Percentiles rank a stretch among this genome's conserved stretches.
phyloP scores from a whole-genome alignment of 2,888 invertebrate species.

The Eumerus sabulonum region DNA sequence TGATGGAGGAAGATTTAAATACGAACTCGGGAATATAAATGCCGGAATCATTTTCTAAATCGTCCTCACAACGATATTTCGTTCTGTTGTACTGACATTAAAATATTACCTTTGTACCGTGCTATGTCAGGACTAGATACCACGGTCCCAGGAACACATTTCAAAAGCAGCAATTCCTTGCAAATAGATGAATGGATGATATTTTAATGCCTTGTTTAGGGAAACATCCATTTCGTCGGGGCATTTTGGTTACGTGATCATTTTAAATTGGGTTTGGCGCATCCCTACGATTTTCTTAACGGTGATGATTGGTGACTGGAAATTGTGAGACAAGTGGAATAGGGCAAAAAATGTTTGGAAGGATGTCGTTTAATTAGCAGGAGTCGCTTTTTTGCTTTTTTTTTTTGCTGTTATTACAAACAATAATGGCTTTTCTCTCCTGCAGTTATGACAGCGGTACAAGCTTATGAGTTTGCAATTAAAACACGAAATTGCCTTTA shows the following conservation, averaged over 20 bases:
- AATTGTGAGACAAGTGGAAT: slow-evolving; percentile 29
- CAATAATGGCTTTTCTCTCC: slow-evolving; percentile 6
- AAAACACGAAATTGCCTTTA: slow-evolving; percentile 19
- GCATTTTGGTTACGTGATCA: slow-evolving; percentile 22
- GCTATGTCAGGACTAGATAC: neutral
- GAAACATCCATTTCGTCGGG: slow-evolving; percentile 34
- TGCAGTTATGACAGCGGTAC: too few species aligned
- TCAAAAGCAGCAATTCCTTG: slow-evolving; percentile 27
- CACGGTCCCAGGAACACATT: slow-evolving; percentile 20
- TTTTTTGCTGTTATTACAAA: slow-evolving; percentile 10
- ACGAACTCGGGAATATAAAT: neutral
- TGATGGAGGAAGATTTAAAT: neutral
- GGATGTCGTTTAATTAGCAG: slow-evolving; percentile 46
- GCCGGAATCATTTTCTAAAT: too few species aligned
- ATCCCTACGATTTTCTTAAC: neutral
- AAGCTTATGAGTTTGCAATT: slow-evolving; percentile 41
- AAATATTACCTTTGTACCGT: slow-evolving; percentile 49
- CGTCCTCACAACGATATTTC: neutral
- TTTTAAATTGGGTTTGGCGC: slow-evolving; percentile 32
- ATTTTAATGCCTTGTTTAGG: slow-evolving; percentile 52
- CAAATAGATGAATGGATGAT: slow-evolving; percentile 50
- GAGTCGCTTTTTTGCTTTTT: slow-evolving; percentile 29
- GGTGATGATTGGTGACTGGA: neutral
- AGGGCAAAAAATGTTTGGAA: slow-evolving; percentile 30
- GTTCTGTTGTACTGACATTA: slow-evolving; percentile 37